Conservation (phyloP, 2,888 invertebrate species). For the Entomobrya proxima region DNA sequence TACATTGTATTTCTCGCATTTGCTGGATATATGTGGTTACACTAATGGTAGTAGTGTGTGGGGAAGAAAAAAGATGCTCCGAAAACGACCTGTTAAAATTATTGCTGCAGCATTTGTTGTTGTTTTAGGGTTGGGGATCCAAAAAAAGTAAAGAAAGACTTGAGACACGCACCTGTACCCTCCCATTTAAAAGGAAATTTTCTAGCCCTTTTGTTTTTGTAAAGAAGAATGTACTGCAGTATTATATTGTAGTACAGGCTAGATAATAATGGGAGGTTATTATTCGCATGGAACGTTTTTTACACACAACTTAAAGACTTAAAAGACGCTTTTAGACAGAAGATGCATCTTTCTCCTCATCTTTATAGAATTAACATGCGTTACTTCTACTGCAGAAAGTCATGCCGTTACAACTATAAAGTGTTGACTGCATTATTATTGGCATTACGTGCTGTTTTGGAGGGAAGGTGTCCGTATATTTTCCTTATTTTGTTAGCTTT, state of each 20-base stretch:
- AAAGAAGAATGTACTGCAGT: neutral
- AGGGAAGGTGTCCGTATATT: neutral
- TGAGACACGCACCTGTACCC: constrained; percentile 61
- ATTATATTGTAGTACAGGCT: neutral
- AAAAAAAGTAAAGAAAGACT: too few relatives aligned
- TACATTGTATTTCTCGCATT: neutral
- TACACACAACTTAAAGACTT: constrained; percentile 22
- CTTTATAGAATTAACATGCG: constrained; percentile 47
- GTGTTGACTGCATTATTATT: neutral
- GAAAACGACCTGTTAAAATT: constrained; percentile 42
- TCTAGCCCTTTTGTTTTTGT: neutral
- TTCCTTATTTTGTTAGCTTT: constrained; percentile 10
- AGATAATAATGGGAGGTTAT: neutral
- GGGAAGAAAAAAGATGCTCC: neutral
- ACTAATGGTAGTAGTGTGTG: constrained; percentile 20
- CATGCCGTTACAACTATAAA: constrained; percentile 21
- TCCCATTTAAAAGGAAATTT: constrained; percentile 28
- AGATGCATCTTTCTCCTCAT: constrained; percentile 40
- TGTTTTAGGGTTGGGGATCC: neutral
- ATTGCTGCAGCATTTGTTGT: constrained; percentile 20
- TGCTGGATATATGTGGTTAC: neutral
- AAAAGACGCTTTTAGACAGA: constrained; percentile 4
- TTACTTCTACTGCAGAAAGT: neutral
- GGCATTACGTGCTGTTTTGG: neutral
- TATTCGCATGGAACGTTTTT: neutral